These are phyloP conservation scores for Equus przewalskii DNA, from an alignment of 2,113 vertebrate species.

Conservation along the genomic window DNA sequence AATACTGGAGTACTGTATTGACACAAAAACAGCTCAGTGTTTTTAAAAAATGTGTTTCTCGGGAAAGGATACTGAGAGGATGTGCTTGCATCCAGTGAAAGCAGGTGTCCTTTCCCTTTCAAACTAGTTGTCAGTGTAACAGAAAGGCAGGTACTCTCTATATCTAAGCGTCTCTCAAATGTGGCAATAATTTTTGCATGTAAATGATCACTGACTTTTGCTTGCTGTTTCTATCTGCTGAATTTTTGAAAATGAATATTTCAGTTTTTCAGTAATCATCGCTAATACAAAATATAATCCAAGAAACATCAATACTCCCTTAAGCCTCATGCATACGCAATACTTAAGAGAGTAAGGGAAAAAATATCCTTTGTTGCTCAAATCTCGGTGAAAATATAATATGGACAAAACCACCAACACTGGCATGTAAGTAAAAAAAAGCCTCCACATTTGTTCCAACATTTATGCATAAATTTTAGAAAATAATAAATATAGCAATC, in stretches of 20 bases:
- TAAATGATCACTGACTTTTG: slow-evolving; percentile 42
- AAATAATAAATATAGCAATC: not conserved
- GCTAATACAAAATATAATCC: not conserved
- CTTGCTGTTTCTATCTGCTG: not conserved
- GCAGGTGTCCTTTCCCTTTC: not conserved
- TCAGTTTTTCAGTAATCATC: slow-evolving; percentile 9
- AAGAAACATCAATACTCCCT: not conserved
- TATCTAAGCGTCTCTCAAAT: not conserved
- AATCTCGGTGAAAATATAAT: not conserved
- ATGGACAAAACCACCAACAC: not conserved
- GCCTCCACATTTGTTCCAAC: slow-evolving; percentile 18
- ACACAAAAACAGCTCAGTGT: slow-evolving; percentile 37
- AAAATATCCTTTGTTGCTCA: not conserved
- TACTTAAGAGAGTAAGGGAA: not conserved
- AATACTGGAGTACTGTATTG: slow-evolving; percentile 32
- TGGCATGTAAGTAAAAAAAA: not conserved
- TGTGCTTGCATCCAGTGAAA: not conserved
- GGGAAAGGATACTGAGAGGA: not conserved
- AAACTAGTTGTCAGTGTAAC: not conserved
- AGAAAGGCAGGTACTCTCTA: slow-evolving; percentile 6
- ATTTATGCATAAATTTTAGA: not conserved
- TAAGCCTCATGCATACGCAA: not conserved
- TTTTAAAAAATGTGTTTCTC: not conserved
- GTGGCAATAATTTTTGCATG: not conserved
- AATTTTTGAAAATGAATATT: not conserved